Evolutionary conservation across 2,888 invertebrate species (phyloP), one percentile per base, ranked within the genome.

Genomic region (Meghimatium bilineatum): DNA sequence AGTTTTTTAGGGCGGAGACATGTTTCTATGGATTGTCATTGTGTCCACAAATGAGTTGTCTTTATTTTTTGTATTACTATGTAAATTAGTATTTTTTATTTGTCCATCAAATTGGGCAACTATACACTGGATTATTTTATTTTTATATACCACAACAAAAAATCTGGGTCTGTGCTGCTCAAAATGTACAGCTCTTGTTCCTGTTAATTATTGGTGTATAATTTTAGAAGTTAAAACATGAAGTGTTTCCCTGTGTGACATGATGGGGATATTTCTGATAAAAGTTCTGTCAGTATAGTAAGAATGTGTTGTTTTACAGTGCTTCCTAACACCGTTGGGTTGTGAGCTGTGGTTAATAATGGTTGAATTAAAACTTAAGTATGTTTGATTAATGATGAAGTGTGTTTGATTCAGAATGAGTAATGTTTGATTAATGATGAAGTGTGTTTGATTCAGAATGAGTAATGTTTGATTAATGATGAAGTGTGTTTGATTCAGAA

Each of bases 131-230:
- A 29, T 69, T 69, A 2, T 69, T 69, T 69, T 69, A 32, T 69
- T 69, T 66, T 69, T 32, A 36, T 23, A 69, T 56, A 34, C 20
- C 34, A 69, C 69, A 69, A 34, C 34, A n/a, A 63, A 38, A 26
- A 36, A 36, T 38, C 38, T 71, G 71, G 71, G 69, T 38, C 38
- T 71, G 23, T 26, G 38, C 71, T 71, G 71, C 71, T 71, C 71
- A 71, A 38, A 38, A 38, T 71, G 71, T 71, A 71, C 71, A 38
- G 38, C 38, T 71, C 69, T 71, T 38, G 36, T 14, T 20, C 36
- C 14, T 71, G 34, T 34, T 67, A 56, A 71, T 71, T 36, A 38
- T 71, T 26, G 17, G 34, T 32, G 38, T 71, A 63, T n/a, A 63
- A 1, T 14, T 29, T 63, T 26, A 29, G n/a, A 23, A n/a, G 23